Evolutionary conservation across 2,113 vertebrate genomes (phyloP).

Genomic region (Galbula dea): DNA sequence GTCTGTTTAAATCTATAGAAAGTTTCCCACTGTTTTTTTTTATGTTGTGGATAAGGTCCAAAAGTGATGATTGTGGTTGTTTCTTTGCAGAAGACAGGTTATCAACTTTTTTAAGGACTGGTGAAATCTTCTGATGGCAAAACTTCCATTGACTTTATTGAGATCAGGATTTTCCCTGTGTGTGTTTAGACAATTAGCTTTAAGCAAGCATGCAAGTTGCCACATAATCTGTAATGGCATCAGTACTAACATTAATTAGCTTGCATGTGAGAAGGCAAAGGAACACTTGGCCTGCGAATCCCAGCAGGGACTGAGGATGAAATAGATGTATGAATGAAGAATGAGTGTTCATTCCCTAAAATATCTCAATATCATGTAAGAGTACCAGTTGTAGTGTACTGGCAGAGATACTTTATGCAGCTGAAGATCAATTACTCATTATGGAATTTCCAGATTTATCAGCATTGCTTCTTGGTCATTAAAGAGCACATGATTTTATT

Average conservation of each 20-base stretch:
- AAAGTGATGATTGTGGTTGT: neutral
- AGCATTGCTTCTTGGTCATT: too few species aligned
- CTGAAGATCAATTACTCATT: neutral
- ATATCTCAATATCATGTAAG: neutral
- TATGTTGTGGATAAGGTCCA: neutral
- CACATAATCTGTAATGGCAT: neutral
- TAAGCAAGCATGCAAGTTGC: neutral
- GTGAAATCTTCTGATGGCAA: neutral
- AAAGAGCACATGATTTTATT: too few species aligned
- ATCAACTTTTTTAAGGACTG: neutral
- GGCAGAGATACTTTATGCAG: neutral
- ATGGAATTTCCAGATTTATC: too few species aligned
- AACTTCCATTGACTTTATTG: neutral
- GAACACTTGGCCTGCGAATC: neutral
- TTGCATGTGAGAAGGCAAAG: neutral
- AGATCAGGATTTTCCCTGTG: neutral
- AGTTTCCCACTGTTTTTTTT: neutral
- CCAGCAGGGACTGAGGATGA: neutral
- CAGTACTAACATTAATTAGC: neutral
- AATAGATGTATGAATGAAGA: neutral
- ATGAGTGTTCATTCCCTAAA: neutral
- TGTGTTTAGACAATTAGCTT: neutral
- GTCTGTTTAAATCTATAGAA: neutral
- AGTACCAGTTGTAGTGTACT: neutral
- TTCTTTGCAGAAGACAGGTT: neutral